Evolutionary conservation across 1,140 invertebrate genomes (phyloP).

Genomic region (Magallana gigas): DNA sequence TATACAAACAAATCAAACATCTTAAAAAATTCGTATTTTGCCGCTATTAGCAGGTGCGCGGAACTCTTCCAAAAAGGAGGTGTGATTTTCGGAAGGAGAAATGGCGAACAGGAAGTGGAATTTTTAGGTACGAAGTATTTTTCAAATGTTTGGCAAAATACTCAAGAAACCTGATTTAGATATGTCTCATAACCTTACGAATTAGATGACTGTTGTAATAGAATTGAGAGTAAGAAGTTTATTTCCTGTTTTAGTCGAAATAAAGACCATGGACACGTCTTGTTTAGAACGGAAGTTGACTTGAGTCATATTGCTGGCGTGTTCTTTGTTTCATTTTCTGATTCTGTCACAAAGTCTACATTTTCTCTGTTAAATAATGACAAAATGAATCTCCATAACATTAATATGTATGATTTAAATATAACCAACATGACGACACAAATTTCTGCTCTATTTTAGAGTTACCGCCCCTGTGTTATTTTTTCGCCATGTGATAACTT

Average conservation of each 20-base stretch:
- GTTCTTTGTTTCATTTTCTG: constrained; percentile 69
- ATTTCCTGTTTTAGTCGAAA: too few species aligned
- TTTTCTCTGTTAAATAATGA: not conserved
- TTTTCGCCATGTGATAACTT: constrained; percentile 18
- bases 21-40: not conserved
- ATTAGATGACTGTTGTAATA: too few species aligned
- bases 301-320: constrained; percentile 61
- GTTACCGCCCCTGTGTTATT: constrained; percentile 43
- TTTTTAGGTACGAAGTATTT: constrained; percentile 22
- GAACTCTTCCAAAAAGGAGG: not conserved
- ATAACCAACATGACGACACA: constrained; percentile 43
- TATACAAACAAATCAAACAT: too few species aligned
- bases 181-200: too few species aligned
- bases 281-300: constrained; percentile 35
- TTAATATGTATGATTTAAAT: too few species aligned
- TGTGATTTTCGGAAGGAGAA: constrained; percentile 8
- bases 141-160: not conserved
- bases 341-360: constrained; percentile 51
- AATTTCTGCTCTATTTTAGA: constrained; percentile 42
- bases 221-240: too few species aligned
- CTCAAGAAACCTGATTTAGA: not conserved
- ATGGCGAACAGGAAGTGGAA: constrained; percentile 32
- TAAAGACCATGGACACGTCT: not conserved
- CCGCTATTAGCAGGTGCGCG: not conserved
- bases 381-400: not conserved